Evolutionary conservation across 2,888 invertebrate species (phyloP).

Genomic region (Phania funesta): DNA sequence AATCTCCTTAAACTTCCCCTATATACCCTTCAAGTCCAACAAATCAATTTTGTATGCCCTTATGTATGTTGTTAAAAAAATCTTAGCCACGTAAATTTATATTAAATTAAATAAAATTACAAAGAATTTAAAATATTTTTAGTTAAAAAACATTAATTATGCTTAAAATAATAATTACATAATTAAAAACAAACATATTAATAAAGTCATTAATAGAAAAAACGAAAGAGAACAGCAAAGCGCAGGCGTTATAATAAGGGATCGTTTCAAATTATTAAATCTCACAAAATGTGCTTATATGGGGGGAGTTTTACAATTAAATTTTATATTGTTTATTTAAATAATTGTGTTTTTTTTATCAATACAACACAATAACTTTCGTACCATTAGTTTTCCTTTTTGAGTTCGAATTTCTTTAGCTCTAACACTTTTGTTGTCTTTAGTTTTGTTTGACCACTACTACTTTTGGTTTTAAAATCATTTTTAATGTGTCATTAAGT

Average conservation of each 20-base stretch:
- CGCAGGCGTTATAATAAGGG: slow-evolving; percentile 61
- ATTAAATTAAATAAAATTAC: slow-evolving; percentile 53
- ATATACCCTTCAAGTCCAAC: neutral
- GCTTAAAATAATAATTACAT: slow-evolving; percentile 58
- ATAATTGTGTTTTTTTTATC: slow-evolving; percentile 27
- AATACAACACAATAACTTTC: neutral
- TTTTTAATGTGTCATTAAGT: slow-evolving; percentile 66
- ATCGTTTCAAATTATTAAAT: slow-evolving; percentile 33
- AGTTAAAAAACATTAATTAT: slow-evolving; percentile 54
- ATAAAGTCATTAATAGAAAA: slow-evolving; percentile 53
- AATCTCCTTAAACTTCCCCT: neutral
- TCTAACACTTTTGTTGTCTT: slow-evolving; percentile 33
- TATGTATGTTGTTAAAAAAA: slow-evolving; percentile 45
- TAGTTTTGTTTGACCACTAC: slow-evolving; percentile 27
- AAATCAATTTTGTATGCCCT: slow-evolving; percentile 7
- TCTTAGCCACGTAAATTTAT: slow-evolving; percentile 63
- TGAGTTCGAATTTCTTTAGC: neutral
- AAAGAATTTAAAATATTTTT: slow-evolving; percentile 43
- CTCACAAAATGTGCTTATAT: slow-evolving; percentile 10
- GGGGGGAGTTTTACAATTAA: slow-evolving; percentile 31
- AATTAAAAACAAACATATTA: slow-evolving; percentile 31
- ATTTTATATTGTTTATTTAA: slow-evolving; percentile 16
- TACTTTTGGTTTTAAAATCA: slow-evolving; percentile 49
- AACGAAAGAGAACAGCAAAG: slow-evolving; percentile 40
- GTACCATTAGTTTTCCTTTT: slow-evolving; percentile 11